These are phyloP conservation scores for Hedya salicella DNA, from an alignment of 2,888 invertebrate genomes.

Conservation along the genomic window DNA sequence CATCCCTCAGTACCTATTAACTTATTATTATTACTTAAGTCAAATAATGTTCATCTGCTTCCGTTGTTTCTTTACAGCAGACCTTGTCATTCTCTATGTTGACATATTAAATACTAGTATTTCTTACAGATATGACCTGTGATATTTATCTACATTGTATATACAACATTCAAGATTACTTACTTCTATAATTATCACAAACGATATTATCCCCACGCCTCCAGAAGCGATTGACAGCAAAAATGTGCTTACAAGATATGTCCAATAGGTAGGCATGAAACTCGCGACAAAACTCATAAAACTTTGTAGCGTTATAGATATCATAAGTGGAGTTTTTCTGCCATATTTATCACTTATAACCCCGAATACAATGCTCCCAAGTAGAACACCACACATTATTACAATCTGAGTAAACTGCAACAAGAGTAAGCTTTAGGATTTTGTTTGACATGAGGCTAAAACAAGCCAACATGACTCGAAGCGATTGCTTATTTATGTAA, in stretches of 20 bases:
- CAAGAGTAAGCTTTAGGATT: too few species aligned
- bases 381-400: constrained; percentile 87
- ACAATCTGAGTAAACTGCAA: constrained; percentile 84
- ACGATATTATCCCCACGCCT: constrained; percentile 87
- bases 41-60: too few species aligned
- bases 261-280: constrained; percentile 79
- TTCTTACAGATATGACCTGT: too few species aligned
- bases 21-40: too few species aligned
- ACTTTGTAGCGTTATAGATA: constrained; percentile 83
- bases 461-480: too few species aligned
- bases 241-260: constrained; percentile 83
- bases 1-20: too few species aligned
- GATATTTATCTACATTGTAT: constrained; percentile 45
- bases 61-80: too few species aligned
- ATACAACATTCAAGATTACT: constrained; percentile 36
- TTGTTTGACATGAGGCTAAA: too few species aligned
- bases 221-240: constrained; percentile 85
- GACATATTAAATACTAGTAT: too few species aligned
- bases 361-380: constrained; percentile 86
- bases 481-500: too few species aligned
- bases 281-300: constrained; percentile 81
- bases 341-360: constrained; percentile 86
- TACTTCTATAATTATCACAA: constrained; percentile 87
- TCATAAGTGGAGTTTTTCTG: constrained; percentile 84
- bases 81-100: too few species aligned